Percentiles rank a stretch among this genome's conserved stretches.
These are phyloP conservation scores for Chesias legatella DNA, from an alignment of 2,888 invertebrate genomes.

Conservation along the genomic window DNA sequence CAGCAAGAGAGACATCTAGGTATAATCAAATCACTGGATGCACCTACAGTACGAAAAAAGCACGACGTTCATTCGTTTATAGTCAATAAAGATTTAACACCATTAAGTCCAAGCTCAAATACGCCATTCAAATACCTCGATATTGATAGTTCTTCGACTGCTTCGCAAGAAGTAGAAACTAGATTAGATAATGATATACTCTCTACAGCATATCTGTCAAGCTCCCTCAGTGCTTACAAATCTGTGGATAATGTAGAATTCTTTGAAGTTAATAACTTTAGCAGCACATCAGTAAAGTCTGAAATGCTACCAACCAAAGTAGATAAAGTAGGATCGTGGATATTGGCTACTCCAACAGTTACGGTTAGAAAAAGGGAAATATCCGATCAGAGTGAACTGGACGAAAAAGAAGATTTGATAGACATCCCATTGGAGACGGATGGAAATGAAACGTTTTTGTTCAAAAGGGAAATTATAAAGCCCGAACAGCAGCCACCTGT, in stretches of 20 bases:
- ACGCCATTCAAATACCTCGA: conserved; percentile 54
- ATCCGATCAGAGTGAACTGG: conserved; percentile 41
- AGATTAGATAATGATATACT: conserved; percentile 29
- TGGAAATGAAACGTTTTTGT: conserved; percentile 58
- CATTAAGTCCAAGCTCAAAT: conserved; percentile 40
- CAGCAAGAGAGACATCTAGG: conserved; percentile 92
- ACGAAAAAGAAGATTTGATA: conserved; percentile 55
- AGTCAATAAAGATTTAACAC: conserved; percentile 50
- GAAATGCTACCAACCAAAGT: conserved; percentile 53
- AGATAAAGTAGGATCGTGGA: conserved; percentile 59
- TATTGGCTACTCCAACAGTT: conserved; percentile 61
- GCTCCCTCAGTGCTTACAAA: conserved; percentile 19
- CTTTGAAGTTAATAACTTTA: conserved; percentile 41
- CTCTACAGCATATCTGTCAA: conserved; percentile 12
- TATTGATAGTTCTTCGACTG: conserved; percentile 47
- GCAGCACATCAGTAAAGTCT: conserved; percentile 30
- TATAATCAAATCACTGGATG: conserved; percentile 78
- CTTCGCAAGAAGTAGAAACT: conserved; percentile 27
- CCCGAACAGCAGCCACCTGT: conserved; percentile 80
- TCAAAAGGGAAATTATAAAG: conserved; percentile 69
- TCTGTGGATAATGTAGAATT: conserved; percentile 34
- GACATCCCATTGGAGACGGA: conserved; percentile 68
- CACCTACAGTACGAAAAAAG: conserved; percentile 66
- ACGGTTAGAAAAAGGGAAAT: conserved; percentile 59
- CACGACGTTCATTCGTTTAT: conserved; percentile 74